Conservation (phyloP, 1,140 invertebrate genomes). For the Medauroidea extradentata region DNA sequence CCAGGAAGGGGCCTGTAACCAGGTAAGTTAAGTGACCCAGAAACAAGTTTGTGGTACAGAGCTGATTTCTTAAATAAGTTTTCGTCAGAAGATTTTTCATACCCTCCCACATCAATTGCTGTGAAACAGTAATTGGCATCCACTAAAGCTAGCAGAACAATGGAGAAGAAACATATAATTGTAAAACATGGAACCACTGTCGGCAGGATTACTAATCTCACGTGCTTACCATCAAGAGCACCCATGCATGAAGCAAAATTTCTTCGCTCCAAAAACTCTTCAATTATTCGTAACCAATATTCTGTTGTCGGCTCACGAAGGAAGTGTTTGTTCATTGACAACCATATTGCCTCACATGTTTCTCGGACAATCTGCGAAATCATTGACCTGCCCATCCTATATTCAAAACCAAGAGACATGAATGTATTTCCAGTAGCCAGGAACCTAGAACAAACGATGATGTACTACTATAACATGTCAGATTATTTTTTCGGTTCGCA, state of each 20-base stretch:
- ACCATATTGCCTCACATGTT: neutral
- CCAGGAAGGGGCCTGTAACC: neutral
- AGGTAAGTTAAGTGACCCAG: neutral
- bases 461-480: too few relatives aligned
- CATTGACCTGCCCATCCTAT: too few relatives aligned
- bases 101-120: constrained; percentile 37
- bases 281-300: neutral
- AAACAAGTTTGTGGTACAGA: too few relatives aligned
- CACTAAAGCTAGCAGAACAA: constrained; percentile 40
- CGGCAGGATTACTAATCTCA: constrained; percentile 21
- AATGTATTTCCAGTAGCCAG: too few relatives aligned
- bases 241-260: constrained; percentile 14
- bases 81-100: constrained; percentile 38
- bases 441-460: too few relatives aligned
- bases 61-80: constrained; percentile 31
- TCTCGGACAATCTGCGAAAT: too few relatives aligned
- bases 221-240: constrained; percentile 36
- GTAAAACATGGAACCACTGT: constrained; percentile 34
- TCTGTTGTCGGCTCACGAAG: constrained; percentile 5
- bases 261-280: neutral
- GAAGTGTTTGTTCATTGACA: neutral
- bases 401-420: neutral
- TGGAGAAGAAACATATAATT: constrained; percentile 36
- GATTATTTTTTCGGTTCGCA: too few relatives aligned
- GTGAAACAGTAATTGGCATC: constrained; percentile 33